These are phyloP conservation scores for Takifugu flavidus DNA, from an alignment of 2,113 vertebrate genomes.

Conservation along the genomic window DNA sequence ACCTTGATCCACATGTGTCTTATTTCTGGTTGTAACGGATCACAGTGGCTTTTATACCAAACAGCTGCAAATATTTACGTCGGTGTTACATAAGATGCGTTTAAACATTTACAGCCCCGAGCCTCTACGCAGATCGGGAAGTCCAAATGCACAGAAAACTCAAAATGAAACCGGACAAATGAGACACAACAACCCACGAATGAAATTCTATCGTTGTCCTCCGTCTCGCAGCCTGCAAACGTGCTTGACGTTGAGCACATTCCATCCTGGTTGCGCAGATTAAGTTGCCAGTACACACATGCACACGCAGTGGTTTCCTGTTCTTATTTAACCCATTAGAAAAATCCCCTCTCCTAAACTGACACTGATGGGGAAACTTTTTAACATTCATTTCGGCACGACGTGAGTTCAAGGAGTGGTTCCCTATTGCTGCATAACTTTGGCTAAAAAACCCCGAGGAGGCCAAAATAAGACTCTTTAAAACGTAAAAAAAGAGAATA, in stretches of 20 bases:
- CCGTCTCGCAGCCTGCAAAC: conserved; percentile 12
- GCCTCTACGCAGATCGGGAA: no score
- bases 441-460: conserved; percentile 2
- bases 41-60: no score
- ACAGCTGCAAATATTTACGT: no score
- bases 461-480: conserved; percentile 29
- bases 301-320: conserved; percentile 56
- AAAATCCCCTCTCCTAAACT: neutral
- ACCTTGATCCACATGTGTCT: no score
- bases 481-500: conserved; percentile 9
- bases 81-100: no score
- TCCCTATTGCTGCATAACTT: conserved; percentile 22
- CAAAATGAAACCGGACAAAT: no score
- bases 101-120: no score
- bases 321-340: conserved; percentile 26
- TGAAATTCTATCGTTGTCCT: no score
- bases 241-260: conserved; percentile 66
- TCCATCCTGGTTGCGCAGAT: conserved; percentile 67
- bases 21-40: no score
- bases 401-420: conserved; percentile 37
- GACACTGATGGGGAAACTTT: no score
- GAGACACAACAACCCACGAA: no score
- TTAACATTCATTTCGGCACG: neutral
- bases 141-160: no score
- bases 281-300: conserved; percentile 55